Evolutionary conservation across 2,888 invertebrate species (phyloP), one percentile per base, ranked within the genome.

Genomic region (Mythimna ferrago): DNA sequence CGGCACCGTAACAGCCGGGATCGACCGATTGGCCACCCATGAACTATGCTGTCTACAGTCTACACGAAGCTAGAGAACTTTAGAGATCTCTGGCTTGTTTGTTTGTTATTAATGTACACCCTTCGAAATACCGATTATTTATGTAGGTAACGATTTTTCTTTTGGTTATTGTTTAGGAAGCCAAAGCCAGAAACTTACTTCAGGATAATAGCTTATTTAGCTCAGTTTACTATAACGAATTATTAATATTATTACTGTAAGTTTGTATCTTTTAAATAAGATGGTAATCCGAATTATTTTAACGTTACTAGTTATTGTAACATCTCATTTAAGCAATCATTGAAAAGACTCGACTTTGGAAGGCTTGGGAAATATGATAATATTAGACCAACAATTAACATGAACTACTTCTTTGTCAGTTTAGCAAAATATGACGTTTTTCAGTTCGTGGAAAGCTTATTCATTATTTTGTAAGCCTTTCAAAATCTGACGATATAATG

Each of bases 201-300:
- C 73, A 32, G 10, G 26, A 48, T 16, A 26, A 51, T 19, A 67
- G 44, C 44, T 56, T 38, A 21, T 51, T 67, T 57, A 44, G 54
- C 35, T 61, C 73, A 68, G 53, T 66, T 64, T 68, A 66, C 44
- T 38, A 26, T 60, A 56, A 69, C 60, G 80, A 78, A 68, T 71
- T 68, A 54, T 56, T 44, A 56, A 32, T 69, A 66, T 56, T 63
- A 53, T 65, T 67, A 68, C 48, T 63, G 26, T 71, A 66, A 44
- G 44, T 68, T 66, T 57, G 21, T 66, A 41, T 66, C 4, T 66
- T 66, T 48, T 63, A 76, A 60, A 44, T 63, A 81, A 64, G 63
- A 54, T 69, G 48, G 16, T 73, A 54, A 68, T 64, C 77, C 81
- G 81, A 77, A 81, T 80, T 80, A 66, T 48, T 64, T 72, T 65